These are phyloP conservation scores for Polydrusus cervinus DNA, from an alignment of 2,888 invertebrate genomes.

Conservation along the genomic window DNA sequence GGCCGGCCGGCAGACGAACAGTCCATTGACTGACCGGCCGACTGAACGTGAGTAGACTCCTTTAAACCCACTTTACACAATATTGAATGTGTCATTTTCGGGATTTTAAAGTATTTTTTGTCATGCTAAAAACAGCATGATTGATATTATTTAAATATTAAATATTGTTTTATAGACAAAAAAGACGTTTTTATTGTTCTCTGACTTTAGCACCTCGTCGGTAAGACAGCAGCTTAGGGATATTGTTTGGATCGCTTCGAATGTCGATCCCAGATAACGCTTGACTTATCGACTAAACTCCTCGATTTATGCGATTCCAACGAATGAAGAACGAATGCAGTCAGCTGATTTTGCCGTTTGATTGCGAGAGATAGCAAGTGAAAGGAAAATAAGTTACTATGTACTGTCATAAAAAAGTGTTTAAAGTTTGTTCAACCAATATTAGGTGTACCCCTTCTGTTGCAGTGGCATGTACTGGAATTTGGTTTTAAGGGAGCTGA, in stretches of 20 bases:
- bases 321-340: slow-evolving; percentile 60
- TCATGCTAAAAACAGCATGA: too few species aligned
- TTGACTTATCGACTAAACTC: slow-evolving; percentile 63
- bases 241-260: slow-evolving; percentile 51
- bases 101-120: too few species aligned
- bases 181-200: neutral
- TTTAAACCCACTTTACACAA: too few species aligned
- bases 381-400: slow-evolving; percentile 10
- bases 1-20: too few species aligned
- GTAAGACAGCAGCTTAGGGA: slow-evolving; percentile 38
- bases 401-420: slow-evolving; percentile 5
- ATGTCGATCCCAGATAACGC: slow-evolving; percentile 63
- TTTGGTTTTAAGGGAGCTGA: too few species aligned
- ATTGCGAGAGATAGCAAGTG: slow-evolving; percentile 54
- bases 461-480: too few species aligned
- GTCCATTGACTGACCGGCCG: too few species aligned
- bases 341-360: slow-evolving; percentile 63
- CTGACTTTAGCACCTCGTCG: slow-evolving; percentile 5
- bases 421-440: neutral
- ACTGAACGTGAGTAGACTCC: too few species aligned
- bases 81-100: too few species aligned
- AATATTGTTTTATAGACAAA: too few species aligned
- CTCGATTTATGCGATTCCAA: slow-evolving; percentile 63
- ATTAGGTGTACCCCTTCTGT: too few species aligned
- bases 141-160: too few species aligned